Percentiles rank a stretch among this genome's conserved stretches.
Evolutionary conservation across 2,888 invertebrate genomes (phyloP).

Genomic region (Caenorhabditis afra): DNA sequence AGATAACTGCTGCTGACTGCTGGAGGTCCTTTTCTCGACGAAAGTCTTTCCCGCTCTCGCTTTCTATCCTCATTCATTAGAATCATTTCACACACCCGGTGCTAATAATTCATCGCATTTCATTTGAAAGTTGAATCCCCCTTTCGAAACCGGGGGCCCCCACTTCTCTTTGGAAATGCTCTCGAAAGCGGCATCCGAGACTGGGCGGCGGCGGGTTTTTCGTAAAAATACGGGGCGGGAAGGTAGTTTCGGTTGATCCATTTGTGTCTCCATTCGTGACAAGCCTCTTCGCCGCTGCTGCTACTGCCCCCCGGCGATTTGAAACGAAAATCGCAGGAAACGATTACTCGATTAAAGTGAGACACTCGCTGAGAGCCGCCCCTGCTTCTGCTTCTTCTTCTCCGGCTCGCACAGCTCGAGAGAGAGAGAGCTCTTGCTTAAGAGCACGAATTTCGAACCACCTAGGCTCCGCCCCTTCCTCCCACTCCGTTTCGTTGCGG

Average conservation of each 20-base stretch:
- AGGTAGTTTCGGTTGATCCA: conserved; percentile 19
- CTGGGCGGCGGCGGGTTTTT: conserved; percentile 20
- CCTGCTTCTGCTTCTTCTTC: background rate
- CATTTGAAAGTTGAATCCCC: conserved; percentile 47
- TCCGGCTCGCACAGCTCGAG: too few species aligned
- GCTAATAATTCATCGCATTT: conserved; percentile 45
- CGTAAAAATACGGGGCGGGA: conserved; percentile 54
- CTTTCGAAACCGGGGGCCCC: background rate
- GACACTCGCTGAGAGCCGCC: conserved; percentile 18
- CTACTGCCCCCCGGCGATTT: conserved; percentile 29
- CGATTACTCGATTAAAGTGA: conserved; percentile 63
- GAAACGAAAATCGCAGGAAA: conserved; percentile 64
- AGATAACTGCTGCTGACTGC: too few species aligned
- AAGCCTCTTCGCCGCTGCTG: conserved; percentile 7
- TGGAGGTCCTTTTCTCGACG: too few species aligned
- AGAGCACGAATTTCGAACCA: background rate
- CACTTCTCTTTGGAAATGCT: background rate
- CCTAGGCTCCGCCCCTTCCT: too few species aligned
- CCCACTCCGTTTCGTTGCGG: too few species aligned
- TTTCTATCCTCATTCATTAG: conserved; percentile 24
- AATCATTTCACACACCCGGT: conserved; percentile 41
- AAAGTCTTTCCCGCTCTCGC: conserved; percentile 3
- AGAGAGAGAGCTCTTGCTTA: too few species aligned
- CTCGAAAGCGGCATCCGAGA: conserved; percentile 14
- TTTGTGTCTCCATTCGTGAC: conserved; percentile 21